Percentiles rank a stretch among this genome's conserved stretches.
Evolutionary conservation across 2,113 vertebrate genomes (phyloP).

Genomic region (Phodopus roborovskii): DNA sequence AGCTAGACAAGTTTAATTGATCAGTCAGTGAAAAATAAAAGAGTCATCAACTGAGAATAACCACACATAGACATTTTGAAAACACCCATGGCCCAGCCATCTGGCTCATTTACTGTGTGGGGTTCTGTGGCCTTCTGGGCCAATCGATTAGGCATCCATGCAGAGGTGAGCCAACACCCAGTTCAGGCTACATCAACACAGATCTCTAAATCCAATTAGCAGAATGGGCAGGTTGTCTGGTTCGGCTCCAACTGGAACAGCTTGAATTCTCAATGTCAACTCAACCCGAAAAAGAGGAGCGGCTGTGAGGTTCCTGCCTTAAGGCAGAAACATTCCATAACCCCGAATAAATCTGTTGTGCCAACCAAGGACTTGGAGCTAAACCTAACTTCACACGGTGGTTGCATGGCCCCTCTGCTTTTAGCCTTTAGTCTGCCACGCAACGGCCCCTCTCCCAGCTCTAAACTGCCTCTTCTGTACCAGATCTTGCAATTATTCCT

Average conservation of each 20-base stretch:
- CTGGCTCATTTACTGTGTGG: constrained; percentile 74
- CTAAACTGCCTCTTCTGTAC: not conserved
- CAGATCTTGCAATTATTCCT: constrained; percentile 16
- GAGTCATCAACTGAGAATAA: constrained; percentile 74
- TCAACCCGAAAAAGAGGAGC: not conserved
- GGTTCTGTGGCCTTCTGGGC: constrained; percentile 50
- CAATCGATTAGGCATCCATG: constrained; percentile 67
- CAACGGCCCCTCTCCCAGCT: not conserved
- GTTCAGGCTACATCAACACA: constrained; percentile 23
- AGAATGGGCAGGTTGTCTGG: constrained; percentile 66
- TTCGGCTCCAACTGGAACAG: constrained; percentile 58
- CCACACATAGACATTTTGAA: constrained; percentile 70
- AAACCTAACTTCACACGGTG: constrained; percentile 52
- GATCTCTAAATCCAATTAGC: constrained; percentile 65
- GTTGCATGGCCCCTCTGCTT: not conserved
- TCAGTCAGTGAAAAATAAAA: constrained; percentile 82
- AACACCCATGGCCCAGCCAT: constrained; percentile 42
- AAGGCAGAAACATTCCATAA: not conserved
- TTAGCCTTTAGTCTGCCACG: constrained; percentile 34
- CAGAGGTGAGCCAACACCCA: constrained; percentile 53
- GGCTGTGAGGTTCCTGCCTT: not conserved
- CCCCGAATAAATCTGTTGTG: not conserved
- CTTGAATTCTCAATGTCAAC: constrained; percentile 69
- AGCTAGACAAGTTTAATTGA: constrained; percentile 84
- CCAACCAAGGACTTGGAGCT: constrained; percentile 49